Conservation (phyloP, 2,797 vertebrate species). For the Pogonophryne albipinna region DNA sequence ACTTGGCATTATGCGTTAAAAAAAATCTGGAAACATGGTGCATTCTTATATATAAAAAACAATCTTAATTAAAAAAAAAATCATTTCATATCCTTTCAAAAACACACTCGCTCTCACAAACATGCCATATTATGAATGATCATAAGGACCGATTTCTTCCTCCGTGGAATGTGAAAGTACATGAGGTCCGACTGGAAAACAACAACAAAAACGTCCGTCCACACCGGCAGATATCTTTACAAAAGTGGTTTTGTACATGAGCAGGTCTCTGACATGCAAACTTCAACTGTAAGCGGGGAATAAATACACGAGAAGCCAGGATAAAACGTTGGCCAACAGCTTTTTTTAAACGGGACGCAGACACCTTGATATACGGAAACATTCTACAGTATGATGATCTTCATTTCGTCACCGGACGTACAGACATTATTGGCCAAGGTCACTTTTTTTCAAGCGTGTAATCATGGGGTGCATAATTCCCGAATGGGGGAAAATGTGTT, state of each 20-base stretch:
- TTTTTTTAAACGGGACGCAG: constrained; percentile 42
- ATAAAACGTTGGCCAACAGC: constrained; percentile 27
- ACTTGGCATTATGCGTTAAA: constrained; percentile 82
- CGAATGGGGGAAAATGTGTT: constrained; percentile 27
- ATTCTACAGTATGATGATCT: constrained; percentile 59
- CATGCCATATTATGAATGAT: constrained; percentile 35
- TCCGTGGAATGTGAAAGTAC: constrained; percentile 77
- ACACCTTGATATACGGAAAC: constrained; percentile 46
- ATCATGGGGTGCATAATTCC: constrained; percentile 53
- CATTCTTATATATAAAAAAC: constrained; percentile 64
- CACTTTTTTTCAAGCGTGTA: constrained; percentile 75
- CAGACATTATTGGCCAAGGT: constrained; percentile 78
- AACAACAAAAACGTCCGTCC: constrained; percentile 17
- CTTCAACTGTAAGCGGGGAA: constrained; percentile 66
- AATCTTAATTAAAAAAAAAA: constrained; percentile 47
- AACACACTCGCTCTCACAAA: constrained; percentile 51
- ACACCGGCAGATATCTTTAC: constrained; percentile 39
- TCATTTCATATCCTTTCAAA: constrained; percentile 39
- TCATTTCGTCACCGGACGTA: constrained; percentile 53
- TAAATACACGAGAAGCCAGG: constrained; percentile 61
- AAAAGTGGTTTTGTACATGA: constrained; percentile 54
- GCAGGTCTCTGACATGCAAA: constrained; percentile 75
- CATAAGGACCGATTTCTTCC: constrained; percentile 42
- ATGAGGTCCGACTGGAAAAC: constrained; percentile 62
- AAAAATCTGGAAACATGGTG: constrained; percentile 57